These are phyloP conservation scores for Amiota minor DNA, from an alignment of 2,888 invertebrate genomes.

Conservation along the genomic window DNA sequence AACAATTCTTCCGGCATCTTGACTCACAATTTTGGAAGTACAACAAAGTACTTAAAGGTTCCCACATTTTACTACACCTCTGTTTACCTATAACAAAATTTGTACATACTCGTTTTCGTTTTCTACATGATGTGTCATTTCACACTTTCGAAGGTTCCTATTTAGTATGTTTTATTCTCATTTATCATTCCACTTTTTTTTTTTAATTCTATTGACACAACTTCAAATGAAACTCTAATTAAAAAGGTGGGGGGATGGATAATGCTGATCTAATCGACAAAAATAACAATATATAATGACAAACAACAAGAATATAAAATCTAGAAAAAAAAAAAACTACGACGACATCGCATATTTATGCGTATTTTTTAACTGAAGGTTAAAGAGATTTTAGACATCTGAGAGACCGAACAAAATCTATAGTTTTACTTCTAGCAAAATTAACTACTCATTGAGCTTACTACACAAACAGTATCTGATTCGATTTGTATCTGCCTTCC, in stretches of 20 bases:
- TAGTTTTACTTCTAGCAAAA: not conserved
- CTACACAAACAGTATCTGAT: not conserved
- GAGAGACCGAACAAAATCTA: not conserved
- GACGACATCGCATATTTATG: not conserved
- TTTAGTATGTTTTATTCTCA: too few species aligned
- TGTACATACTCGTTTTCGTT: too few species aligned
- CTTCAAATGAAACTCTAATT: not conserved
- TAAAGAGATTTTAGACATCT: not conserved
- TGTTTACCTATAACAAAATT: too few species aligned
- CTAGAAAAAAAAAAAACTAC: not conserved
- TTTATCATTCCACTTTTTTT: too few species aligned
- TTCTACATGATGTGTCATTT: too few species aligned
- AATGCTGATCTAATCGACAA: slow-evolving; percentile 18
- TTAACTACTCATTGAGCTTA: not conserved
- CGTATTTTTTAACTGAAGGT: not conserved
- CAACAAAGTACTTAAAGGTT: too few species aligned
- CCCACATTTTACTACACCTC: too few species aligned
- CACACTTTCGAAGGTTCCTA: too few species aligned
- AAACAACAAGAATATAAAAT: not conserved
- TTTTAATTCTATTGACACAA: not conserved
- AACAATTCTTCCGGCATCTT: too few species aligned
- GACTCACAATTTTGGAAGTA: too few species aligned
- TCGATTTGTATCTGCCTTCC: slow-evolving; percentile 6
- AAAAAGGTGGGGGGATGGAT: not conserved
- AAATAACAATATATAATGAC: not conserved